Evolutionary conservation across 2,888 invertebrate species (phyloP).

Genomic region (Alviniconcha strummeri): DNA sequence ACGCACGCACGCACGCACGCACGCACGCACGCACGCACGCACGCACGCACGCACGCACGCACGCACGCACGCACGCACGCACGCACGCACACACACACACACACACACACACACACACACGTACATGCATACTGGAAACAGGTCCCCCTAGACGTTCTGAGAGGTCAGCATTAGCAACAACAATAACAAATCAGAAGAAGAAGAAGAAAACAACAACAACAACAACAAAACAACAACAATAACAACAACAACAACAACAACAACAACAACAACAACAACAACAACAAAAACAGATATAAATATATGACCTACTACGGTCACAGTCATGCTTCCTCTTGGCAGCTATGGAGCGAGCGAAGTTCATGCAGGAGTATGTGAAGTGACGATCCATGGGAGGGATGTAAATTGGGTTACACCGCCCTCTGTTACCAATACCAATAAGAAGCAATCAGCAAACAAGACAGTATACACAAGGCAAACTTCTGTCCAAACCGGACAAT

Average conservation of each 20-base stretch:
- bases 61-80: background rate
- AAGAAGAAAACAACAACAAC: too few relatives aligned
- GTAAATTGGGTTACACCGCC: conserved; percentile 57
- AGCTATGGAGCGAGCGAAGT: conserved; percentile 47
- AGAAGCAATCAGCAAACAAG: too few relatives aligned
- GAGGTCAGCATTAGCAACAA: background rate
- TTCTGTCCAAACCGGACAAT: too few relatives aligned
- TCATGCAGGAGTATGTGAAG: conserved; percentile 48
- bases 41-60: background rate
- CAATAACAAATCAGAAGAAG: background rate
- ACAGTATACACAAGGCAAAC: too few relatives aligned
- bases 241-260: background rate
- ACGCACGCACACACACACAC: background rate
- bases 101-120: background rate
- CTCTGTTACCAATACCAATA: conserved; percentile 37
- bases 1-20: background rate
- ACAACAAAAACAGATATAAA: background rate
- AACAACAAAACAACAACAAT: too few relatives aligned
- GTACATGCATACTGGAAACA: background rate
- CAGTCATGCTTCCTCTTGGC: conserved; percentile 41
- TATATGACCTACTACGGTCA: conserved; percentile 42
- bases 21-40: background rate
- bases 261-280: background rate
- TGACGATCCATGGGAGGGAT: conserved; percentile 53
- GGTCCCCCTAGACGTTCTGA: too few relatives aligned